Percentiles rank a stretch among this genome's conserved stretches.
These are phyloP conservation scores for Leptopilina boulardi DNA, from an alignment of 1,140 invertebrate species.

Conservation along the genomic window DNA sequence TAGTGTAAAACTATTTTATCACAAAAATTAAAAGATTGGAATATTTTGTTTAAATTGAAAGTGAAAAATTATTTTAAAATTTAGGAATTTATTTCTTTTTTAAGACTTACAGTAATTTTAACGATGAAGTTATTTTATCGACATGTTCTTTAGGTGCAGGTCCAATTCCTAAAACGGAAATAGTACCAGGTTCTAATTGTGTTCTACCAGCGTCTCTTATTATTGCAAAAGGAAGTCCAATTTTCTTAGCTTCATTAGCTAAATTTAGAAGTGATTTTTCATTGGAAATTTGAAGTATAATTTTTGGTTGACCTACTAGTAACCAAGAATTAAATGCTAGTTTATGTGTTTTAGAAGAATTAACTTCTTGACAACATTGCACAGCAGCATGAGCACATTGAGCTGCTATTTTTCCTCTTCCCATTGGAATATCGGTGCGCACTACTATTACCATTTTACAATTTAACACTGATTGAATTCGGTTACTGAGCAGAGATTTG, in stretches of 20 bases:
- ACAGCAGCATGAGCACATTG: conserved; percentile 89
- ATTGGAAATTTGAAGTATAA: conserved; percentile 79
- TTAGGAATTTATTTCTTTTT: conserved; percentile 6
- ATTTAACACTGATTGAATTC: conserved; percentile 37
- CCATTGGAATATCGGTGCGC: conserved; percentile 86
- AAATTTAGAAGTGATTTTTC: conserved; percentile 76
- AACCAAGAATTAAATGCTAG: conserved; percentile 81
- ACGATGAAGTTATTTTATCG: conserved; percentile 82
- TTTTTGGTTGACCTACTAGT: conserved; percentile 84
- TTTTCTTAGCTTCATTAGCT: conserved; percentile 75
- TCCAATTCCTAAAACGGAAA: conserved; percentile 87
- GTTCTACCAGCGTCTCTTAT: conserved; percentile 88
- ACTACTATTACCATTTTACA: conserved; percentile 87
- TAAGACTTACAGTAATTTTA: conserved; percentile 80
- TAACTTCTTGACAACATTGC: conserved; percentile 79
- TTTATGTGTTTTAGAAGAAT: conserved; percentile 65
- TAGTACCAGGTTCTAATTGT: conserved; percentile 81
- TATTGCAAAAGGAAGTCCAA: conserved; percentile 79
- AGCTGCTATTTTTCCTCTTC: conserved; percentile 88
- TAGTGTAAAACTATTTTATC: background rate
- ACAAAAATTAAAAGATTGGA: no score
- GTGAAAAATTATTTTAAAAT: background rate
- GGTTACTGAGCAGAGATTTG: conserved; percentile 44
- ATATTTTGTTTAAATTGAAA: no score
- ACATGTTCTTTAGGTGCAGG: conserved; percentile 80